Conservation (phyloP, 2,797 vertebrate species). For the Crenichthys baileyi region DNA sequence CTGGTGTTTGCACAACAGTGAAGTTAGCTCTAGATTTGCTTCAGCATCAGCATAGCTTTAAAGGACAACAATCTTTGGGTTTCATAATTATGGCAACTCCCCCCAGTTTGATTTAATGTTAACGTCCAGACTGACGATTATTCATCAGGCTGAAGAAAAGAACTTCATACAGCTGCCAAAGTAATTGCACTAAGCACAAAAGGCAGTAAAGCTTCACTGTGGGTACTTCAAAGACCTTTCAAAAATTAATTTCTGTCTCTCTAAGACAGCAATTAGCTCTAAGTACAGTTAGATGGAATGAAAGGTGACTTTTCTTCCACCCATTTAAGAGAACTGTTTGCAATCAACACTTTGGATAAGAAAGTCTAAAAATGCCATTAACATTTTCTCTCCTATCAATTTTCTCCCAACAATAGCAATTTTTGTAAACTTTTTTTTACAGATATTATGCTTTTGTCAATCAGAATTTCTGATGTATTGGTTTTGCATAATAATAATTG, state of each 20-base stretch:
- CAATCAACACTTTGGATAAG: constrained; percentile 41
- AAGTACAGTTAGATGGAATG: constrained; percentile 57
- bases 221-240: constrained; percentile 72
- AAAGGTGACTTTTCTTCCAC: constrained; percentile 59
- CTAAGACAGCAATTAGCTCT: constrained; percentile 70
- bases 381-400: constrained; percentile 14
- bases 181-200: constrained; percentile 71
- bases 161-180: constrained; percentile 67
- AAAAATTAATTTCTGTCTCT: constrained; percentile 74
- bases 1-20: constrained; percentile 24
- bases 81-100: constrained; percentile 36
- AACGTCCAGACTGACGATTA: constrained; percentile 60
- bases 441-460: constrained; percentile 24
- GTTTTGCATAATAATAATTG: neutral
- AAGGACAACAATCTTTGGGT: constrained; percentile 30
- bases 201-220: constrained; percentile 62
- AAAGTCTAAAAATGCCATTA: constrained; percentile 45
- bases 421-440: constrained; percentile 30
- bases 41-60: constrained; percentile 18
- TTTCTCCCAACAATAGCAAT: constrained; percentile 13
- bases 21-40: constrained; percentile 20
- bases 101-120: constrained; percentile 56
- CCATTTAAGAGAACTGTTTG: constrained; percentile 41
- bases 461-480: constrained; percentile 8
- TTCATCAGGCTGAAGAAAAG: constrained; percentile 59